Conservation (phyloP, 2,888 invertebrate genomes). For the Agrilus cyanescens region DNA sequence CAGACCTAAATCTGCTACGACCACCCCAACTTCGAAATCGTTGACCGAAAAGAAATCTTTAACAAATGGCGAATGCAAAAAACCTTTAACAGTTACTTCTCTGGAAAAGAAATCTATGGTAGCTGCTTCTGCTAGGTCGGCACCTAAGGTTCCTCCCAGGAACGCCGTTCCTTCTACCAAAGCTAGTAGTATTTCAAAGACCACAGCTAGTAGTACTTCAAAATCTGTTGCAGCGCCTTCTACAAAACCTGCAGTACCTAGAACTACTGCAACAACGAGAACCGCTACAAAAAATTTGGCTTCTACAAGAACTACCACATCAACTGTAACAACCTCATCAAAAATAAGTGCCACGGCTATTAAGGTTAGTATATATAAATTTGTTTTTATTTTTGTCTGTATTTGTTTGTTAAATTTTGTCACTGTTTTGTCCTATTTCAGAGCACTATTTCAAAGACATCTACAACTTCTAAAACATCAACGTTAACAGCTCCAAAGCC, state of each 20-base stretch:
- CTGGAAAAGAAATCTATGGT: constrained; percentile 11
- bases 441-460: not conserved
- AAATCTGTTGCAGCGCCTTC: constrained; percentile 11
- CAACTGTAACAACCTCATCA: constrained; percentile 1
- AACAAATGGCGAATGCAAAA: constrained; percentile 45
- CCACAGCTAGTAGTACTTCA: constrained; percentile 11
- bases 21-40: constrained; percentile 20
- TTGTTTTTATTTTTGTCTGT: not conserved
- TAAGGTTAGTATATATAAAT: constrained; percentile 11
- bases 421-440: not conserved
- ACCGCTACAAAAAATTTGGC: constrained; percentile 16
- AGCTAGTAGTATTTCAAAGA: constrained; percentile 7
- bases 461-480: constrained; percentile 12
- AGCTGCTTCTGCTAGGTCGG: constrained; percentile 1
- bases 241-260: constrained; percentile 17
- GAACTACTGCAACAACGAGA: constrained; percentile 18
- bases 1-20: constrained; percentile 13
- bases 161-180: constrained; percentile 4
- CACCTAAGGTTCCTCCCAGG: not conserved
- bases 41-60: constrained; percentile 40
- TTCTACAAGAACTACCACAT: constrained; percentile 7
- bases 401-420: not conserved
- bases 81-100: constrained; percentile 17
- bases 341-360: constrained; percentile 12
- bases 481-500: constrained; percentile 16